Conservation (phyloP, 2,797 vertebrate species). For the Esox lucius region DNA sequence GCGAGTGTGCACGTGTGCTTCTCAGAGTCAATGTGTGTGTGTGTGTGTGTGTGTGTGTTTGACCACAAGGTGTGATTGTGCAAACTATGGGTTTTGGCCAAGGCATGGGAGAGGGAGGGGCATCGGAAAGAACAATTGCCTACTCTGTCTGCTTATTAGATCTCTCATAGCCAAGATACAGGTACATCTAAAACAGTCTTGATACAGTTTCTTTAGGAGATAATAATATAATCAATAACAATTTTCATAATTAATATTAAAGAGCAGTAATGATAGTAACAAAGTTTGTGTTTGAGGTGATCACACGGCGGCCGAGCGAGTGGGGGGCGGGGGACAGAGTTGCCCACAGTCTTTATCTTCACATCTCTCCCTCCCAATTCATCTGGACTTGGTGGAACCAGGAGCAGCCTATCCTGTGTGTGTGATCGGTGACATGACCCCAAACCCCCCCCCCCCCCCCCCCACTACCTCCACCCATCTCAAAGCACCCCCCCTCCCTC, state of each 20-base stretch:
- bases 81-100: constrained; percentile 70
- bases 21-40: constrained; percentile 12
- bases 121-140: constrained; percentile 36
- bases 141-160: constrained; percentile 56
- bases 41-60: constrained; percentile 32
- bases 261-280: constrained; percentile 61
- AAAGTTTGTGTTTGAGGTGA: constrained; percentile 70
- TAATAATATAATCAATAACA: constrained; percentile 54
- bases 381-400: constrained; percentile 42
- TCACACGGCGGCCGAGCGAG: constrained; percentile 68
- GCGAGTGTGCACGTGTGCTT: constrained; percentile 5
- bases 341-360: constrained; percentile 36
- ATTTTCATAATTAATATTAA: constrained; percentile 39
- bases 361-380: neutral
- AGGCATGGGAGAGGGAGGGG: constrained; percentile 22
- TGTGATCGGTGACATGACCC: constrained; percentile 30
- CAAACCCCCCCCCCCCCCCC: neutral
- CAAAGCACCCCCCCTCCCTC: constrained; percentile 2
- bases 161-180: constrained; percentile 68
- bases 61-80: constrained; percentile 65
- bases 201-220: constrained; percentile 71
- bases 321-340: constrained; percentile 49
- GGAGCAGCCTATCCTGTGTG: constrained; percentile 56
- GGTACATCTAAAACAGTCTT: constrained; percentile 74
- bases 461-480: neutral